Conservation (phyloP, 2,888 invertebrate species). For the Phyllotreta cruciferae region DNA sequence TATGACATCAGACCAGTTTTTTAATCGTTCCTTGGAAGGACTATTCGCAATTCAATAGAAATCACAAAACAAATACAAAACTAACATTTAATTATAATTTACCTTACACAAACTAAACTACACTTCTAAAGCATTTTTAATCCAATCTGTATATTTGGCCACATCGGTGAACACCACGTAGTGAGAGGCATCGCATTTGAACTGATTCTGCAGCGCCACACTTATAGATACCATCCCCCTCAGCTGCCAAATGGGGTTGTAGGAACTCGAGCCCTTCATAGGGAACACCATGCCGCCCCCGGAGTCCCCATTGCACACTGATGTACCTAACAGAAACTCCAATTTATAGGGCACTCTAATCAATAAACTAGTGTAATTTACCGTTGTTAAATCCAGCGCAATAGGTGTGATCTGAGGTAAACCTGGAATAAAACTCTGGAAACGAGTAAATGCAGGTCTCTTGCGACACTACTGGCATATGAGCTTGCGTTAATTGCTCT, state of each 20-base stretch:
- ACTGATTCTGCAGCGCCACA: constrained; percentile 65
- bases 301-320: constrained; percentile 64
- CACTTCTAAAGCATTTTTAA: constrained; percentile 28
- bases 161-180: constrained; percentile 69
- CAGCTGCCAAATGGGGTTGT: constrained; percentile 51
- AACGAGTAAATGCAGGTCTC: constrained; percentile 68
- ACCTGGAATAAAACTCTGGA: constrained; percentile 67
- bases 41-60: no score
- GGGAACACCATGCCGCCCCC: constrained; percentile 59
- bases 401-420: constrained; percentile 66
- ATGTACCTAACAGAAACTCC: constrained; percentile 37
- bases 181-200: constrained; percentile 66
- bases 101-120: no score
- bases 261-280: constrained; percentile 41
- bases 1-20: no score
- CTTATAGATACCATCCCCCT: constrained; percentile 66
- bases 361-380: constrained; percentile 42
- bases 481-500: constrained; percentile 65
- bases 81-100: no score
- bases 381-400: constrained; percentile 60
- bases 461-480: constrained; percentile 68
- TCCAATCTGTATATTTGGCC: constrained; percentile 61
- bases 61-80: no score
- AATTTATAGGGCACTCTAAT: no score
- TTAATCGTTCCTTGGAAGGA: no score